Evolutionary conservation across 2,888 invertebrate genomes (phyloP).

Genomic region (Zelleria hepariella): DNA sequence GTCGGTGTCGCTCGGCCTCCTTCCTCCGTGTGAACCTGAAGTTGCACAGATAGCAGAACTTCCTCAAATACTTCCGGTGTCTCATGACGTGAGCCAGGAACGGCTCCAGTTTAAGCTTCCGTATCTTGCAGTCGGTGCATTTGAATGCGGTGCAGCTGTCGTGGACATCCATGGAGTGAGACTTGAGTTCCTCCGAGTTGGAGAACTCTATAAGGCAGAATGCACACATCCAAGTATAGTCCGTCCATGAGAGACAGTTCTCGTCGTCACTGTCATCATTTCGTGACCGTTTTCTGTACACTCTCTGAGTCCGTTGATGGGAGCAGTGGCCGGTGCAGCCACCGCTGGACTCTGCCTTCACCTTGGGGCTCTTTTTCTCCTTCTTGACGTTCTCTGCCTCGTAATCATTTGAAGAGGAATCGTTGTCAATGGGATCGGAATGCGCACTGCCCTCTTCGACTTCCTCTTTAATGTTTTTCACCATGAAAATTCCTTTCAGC

Average conservation of each 20-base stretch:
- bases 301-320: not conserved
- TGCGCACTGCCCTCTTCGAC: not conserved
- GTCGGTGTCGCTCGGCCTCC: constrained; percentile 25
- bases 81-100: constrained; percentile 74
- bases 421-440: not conserved
- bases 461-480: not conserved
- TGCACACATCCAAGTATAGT: constrained; percentile 3
- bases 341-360: not conserved
- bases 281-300: not conserved
- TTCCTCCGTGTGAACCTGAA: constrained; percentile 24
- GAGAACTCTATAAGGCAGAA: not conserved
- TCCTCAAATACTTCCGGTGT: constrained; percentile 73
- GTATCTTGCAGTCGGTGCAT: constrained; percentile 73
- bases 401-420: not conserved
- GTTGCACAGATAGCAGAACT: constrained; percentile 43
- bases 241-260: not conserved
- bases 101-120: constrained; percentile 35
- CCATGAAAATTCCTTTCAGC: not conserved
- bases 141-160: constrained; percentile 73
- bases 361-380: not conserved
- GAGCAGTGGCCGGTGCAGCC: not conserved
- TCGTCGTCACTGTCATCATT: not conserved
- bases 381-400: not conserved
- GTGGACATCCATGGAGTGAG: constrained; percentile 73
- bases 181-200: not conserved